phyloP scores from a whole-genome alignment of 2,888 invertebrate species.

The Calameuta filiformis region DNA sequence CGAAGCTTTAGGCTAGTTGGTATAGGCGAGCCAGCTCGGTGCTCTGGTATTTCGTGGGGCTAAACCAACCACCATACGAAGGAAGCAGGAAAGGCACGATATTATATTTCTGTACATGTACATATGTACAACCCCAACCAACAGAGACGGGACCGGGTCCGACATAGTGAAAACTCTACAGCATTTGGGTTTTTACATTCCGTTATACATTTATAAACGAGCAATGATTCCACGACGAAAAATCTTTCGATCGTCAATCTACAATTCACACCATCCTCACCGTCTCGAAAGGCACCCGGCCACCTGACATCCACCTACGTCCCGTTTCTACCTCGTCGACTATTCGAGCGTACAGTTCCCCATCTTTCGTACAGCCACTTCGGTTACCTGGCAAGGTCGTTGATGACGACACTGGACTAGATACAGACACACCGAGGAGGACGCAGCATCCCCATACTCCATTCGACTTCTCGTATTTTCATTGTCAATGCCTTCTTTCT shows the following conservation, averaged over 20 bases:
- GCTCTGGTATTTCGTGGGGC: conserved; percentile 31
- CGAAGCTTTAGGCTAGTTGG: conserved; percentile 33
- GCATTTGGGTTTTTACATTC: not conserved
- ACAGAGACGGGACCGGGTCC: not conserved
- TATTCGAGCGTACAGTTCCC: not conserved
- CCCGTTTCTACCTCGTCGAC: not conserved
- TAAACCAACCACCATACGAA: conserved; percentile 28
- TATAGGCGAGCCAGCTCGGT: conserved; percentile 23
- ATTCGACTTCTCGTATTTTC: not conserved
- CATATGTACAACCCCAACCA: conserved; percentile 25
- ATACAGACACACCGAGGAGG: not conserved
- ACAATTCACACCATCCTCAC: not conserved
- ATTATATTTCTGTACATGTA: conserved; percentile 36
- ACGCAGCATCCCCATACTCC: not conserved
- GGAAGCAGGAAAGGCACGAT: conserved; percentile 55
- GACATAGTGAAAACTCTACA: not conserved
- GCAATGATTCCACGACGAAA: not conserved
- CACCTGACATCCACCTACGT: not conserved
- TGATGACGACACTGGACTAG: not conserved
- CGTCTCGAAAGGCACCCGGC: not conserved
- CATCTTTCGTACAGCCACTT: not conserved
- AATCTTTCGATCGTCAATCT: not conserved
- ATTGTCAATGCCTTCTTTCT: not conserved
- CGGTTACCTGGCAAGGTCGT: not conserved
- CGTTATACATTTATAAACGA: not conserved